Percentiles rank a stretch among this genome's conserved stretches.
phyloP scores from a whole-genome alignment of 2,888 invertebrate species.

The Acleris emargana region DNA sequence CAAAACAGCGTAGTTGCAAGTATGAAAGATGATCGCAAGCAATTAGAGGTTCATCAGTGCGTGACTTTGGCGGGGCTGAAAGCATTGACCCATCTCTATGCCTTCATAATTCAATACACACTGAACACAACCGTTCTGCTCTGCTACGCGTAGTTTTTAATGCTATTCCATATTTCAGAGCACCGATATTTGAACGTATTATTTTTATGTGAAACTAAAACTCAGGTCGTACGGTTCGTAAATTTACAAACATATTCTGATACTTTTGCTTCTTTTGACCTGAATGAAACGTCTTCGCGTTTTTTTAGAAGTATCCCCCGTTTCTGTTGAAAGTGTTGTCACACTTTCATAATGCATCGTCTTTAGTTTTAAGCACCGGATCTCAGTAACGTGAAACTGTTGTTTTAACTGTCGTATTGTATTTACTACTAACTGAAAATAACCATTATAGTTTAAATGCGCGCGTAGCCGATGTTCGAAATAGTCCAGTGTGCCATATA shows the following conservation, averaged over 20 bases:
- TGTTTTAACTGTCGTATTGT: constrained; percentile 49
- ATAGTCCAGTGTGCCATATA: constrained; percentile 49
- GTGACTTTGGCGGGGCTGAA: constrained; percentile 54
- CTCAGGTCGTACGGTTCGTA: no score
- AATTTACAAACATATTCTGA: no score
- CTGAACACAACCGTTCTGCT: constrained; percentile 23
- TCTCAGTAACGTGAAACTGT: constrained; percentile 52
- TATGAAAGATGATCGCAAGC: constrained; percentile 49
- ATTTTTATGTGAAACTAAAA: no score
- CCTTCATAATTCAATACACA: constrained; percentile 47
- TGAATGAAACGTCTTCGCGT: no score
- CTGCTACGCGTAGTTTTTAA: constrained; percentile 16
- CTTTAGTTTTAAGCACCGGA: constrained; percentile 54
- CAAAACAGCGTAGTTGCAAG: constrained; percentile 26
- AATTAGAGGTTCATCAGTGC: constrained; percentile 52
- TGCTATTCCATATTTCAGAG: constrained; percentile 20
- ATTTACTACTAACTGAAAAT: constrained; percentile 51
- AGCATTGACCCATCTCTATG: constrained; percentile 51
- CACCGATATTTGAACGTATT: constrained; percentile 4
- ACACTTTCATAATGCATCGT: constrained; percentile 41
- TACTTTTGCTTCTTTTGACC: no score
- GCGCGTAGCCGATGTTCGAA: constrained; percentile 44
- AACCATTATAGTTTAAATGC: constrained; percentile 48
- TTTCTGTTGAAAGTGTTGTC: constrained; percentile 46
- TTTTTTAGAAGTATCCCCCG: constrained; percentile 8